These are phyloP conservation scores for Chymomyza fuscimana DNA, from an alignment of 2,888 invertebrate genomes.

Conservation along the genomic window DNA sequence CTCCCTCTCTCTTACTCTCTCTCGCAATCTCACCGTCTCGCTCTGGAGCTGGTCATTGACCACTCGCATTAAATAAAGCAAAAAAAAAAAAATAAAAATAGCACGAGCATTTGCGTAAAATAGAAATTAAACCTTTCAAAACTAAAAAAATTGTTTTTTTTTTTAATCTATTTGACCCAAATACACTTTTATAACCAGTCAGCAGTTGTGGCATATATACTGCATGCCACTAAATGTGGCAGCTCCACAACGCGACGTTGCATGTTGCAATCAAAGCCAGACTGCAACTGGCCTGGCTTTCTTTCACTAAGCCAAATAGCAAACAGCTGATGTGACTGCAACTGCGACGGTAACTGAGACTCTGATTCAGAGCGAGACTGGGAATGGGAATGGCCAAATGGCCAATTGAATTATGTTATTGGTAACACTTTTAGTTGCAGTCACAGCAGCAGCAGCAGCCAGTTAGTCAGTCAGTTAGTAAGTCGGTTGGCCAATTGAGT, in stretches of 20 bases:
- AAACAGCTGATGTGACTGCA: slow-evolving; percentile 2
- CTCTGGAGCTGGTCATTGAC: neutral
- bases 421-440: slow-evolving; percentile 67
- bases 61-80: neutral
- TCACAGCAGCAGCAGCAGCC: slow-evolving; percentile 38
- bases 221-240: slow-evolving; percentile 27
- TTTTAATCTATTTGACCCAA: slow-evolving; percentile 64
- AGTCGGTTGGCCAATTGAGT: slow-evolving; percentile 60
- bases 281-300: slow-evolving; percentile 1
- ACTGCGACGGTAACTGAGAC: neutral
- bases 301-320: neutral
- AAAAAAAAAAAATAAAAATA: slow-evolving; percentile 50
- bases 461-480: slow-evolving; percentile 60
- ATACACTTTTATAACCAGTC: slow-evolving; percentile 66
- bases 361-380: neutral
- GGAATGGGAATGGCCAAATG: neutral
- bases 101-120: slow-evolving; percentile 67
- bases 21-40: neutral
- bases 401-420: slow-evolving; percentile 34
- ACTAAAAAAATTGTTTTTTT: slow-evolving; percentile 57
- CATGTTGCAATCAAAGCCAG: slow-evolving; percentile 45
- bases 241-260: slow-evolving; percentile 31
- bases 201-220: slow-evolving; percentile 45
- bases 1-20: neutral
- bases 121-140: slow-evolving; percentile 55